A percentile compares a stretch with the other conserved stretches of the same genome.
These are phyloP conservation scores for Melieria picta DNA, from an alignment of 2,888 invertebrate genomes.

Conservation along the genomic window DNA sequence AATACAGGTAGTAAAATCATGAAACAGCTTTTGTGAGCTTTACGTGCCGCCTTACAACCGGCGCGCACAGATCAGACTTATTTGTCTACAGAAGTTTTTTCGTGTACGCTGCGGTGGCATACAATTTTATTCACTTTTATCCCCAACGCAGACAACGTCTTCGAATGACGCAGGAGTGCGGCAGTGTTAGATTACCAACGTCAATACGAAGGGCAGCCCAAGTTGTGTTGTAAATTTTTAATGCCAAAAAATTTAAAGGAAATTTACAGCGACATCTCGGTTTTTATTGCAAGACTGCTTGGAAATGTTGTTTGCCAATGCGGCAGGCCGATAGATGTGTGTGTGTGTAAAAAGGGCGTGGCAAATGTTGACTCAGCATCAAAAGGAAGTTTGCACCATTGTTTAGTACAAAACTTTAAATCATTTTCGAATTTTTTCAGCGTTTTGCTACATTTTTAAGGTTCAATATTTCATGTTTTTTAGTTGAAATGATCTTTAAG, in stretches of 20 bases:
- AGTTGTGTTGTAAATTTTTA: background rate
- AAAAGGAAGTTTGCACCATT: too few species aligned
- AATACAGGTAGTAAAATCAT: slow-evolving; percentile 28
- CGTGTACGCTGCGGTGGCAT: background rate
- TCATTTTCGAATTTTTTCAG: too few species aligned
- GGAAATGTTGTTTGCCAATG: too few species aligned
- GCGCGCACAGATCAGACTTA: too few species aligned
- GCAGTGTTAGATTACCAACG: background rate
- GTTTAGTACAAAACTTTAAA: too few species aligned
- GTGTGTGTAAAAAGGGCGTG: too few species aligned
- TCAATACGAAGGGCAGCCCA: background rate
- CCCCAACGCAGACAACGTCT: background rate
- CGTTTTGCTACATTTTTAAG: too few species aligned
- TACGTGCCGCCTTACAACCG: slow-evolving; percentile 8
- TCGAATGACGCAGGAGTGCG: background rate
- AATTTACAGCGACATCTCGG: background rate
- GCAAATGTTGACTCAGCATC: too few species aligned
- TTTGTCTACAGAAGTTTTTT: too few species aligned
- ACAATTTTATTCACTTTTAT: slow-evolving; percentile 15
- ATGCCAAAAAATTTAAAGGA: slow-evolving; percentile 2
- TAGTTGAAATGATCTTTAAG: too few species aligned
- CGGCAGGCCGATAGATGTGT: too few species aligned
- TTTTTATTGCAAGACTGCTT: background rate
- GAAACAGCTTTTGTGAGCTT: slow-evolving; percentile 27
- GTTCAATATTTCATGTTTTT: too few species aligned